A percentile compares a stretch with the other conserved stretches of the same genome.
Evolutionary conservation across 2,113 vertebrate species (phyloP).

Genomic region (Micromys minutus): DNA sequence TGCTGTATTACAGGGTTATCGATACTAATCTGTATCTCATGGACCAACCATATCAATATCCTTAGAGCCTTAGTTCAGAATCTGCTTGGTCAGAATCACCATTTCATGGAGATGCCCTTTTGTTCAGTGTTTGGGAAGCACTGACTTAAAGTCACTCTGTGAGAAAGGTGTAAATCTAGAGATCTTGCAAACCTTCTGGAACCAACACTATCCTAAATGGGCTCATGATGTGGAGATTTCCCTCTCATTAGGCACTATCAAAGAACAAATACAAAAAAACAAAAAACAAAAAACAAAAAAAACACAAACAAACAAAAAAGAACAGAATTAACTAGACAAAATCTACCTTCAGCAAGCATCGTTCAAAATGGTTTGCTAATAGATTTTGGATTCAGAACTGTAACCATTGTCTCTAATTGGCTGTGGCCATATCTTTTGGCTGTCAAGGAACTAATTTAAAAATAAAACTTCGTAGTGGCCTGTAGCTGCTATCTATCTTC

Average conservation of each 20-base stretch:
- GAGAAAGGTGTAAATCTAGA: background rate
- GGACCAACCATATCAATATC: background rate
- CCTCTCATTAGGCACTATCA: background rate
- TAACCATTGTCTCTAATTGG: slow-evolving; percentile 1
- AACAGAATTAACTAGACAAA: background rate
- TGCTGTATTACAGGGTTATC: background rate
- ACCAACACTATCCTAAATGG: background rate
- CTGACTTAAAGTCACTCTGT: background rate
- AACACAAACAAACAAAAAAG: too few species aligned
- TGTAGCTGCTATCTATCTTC: background rate
- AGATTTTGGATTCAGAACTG: slow-evolving; percentile 6
- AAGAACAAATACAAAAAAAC: background rate
- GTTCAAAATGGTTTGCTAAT: background rate
- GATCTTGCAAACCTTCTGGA: background rate
- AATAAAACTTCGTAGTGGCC: slow-evolving; percentile 13
- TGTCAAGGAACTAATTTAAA: slow-evolving; percentile 29
- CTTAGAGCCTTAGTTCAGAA: background rate
- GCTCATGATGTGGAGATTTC: background rate
- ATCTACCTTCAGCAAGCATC: slow-evolving; percentile 7
- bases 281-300: background rate
- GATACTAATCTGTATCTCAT: background rate
- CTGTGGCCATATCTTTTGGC: background rate
- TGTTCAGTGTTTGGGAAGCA: slow-evolving; percentile 9
- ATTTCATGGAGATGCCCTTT: background rate
- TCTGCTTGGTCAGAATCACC: background rate